A percentile compares a stretch with the other conserved stretches of the same genome.
Evolutionary conservation across 2,888 invertebrate species (phyloP).

Genomic region (Adelognathus sp.): DNA sequence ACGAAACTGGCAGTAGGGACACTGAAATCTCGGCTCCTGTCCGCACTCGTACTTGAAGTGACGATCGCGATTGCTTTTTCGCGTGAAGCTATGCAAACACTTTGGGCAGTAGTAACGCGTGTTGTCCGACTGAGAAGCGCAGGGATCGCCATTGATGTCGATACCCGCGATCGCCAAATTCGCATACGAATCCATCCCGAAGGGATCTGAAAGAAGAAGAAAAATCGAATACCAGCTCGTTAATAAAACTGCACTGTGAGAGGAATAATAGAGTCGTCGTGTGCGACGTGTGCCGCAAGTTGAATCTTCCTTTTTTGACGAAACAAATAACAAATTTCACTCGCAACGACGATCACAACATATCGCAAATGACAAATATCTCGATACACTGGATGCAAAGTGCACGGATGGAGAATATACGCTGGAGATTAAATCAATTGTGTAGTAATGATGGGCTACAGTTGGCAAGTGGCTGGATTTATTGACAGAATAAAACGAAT

Average conservation of each 20-base stretch:
- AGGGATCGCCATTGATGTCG: slow-evolving; percentile 6
- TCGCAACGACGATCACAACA: neutral
- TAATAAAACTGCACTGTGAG: slow-evolving; percentile 20
- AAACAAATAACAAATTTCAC: neutral
- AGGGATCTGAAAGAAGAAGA: slow-evolving; percentile 66
- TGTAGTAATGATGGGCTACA: neutral
- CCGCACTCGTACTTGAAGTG: slow-evolving; percentile 79
- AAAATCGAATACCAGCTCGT: slow-evolving; percentile 36
- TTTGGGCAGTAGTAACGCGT: slow-evolving; percentile 69
- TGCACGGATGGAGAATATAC: neutral
- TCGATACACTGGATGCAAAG: neutral
- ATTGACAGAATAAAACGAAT: neutral
- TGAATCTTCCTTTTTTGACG: slow-evolving; percentile 10
- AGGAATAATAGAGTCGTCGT: neutral
- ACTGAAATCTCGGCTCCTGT: slow-evolving; percentile 75
- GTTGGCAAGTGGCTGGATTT: neutral
- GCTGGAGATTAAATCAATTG: neutral
- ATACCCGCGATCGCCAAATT: slow-evolving; percentile 46
- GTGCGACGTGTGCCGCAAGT: neutral
- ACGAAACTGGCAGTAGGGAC: slow-evolving; percentile 73
- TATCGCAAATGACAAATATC: neutral
- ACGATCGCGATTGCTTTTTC: slow-evolving; percentile 73
- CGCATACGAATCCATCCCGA: slow-evolving; percentile 54
- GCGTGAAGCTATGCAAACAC: slow-evolving; percentile 70
- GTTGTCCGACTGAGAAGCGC: slow-evolving; percentile 19